These are phyloP conservation scores for Apis mellifera DNA, from an alignment of 1,140 invertebrate species.

Conservation along the genomic window DNA sequence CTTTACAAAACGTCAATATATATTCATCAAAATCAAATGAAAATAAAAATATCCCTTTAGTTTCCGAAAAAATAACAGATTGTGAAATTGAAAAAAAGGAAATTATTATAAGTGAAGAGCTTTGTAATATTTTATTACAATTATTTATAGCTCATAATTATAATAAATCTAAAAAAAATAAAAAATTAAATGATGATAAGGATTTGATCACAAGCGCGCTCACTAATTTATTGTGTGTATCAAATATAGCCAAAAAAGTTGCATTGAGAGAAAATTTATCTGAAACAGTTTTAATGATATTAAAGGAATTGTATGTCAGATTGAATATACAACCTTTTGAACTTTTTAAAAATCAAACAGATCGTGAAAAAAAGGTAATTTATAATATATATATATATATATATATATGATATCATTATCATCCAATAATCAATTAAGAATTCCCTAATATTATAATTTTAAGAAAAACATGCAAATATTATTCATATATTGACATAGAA, in stretches of 20 bases:
- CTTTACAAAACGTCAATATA: slow-evolving; percentile 54
- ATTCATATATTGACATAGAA: neutral
- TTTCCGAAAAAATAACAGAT: slow-evolving; percentile 6
- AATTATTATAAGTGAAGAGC: slow-evolving; percentile 73
- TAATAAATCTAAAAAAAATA: slow-evolving; percentile 69
- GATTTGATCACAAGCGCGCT: slow-evolving; percentile 76
- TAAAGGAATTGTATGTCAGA: slow-evolving; percentile 80
- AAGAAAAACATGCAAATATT: neutral
- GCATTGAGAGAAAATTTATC: slow-evolving; percentile 76
- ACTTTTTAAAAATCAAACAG: slow-evolving; percentile 72
- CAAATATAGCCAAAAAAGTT: slow-evolving; percentile 77
- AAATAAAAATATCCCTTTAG: slow-evolving; percentile 18
- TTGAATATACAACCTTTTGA: slow-evolving; percentile 81
- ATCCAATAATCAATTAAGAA: neutral
- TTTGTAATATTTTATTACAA: slow-evolving; percentile 79
- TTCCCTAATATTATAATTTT: neutral
- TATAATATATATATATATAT: neutral
- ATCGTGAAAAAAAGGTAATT: slow-evolving; percentile 75
- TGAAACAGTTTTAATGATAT: slow-evolving; percentile 72
- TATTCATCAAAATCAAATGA: slow-evolving; percentile 43
- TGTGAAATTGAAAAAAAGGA: slow-evolving; percentile 12
- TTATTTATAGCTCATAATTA: slow-evolving; percentile 79
- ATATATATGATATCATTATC: neutral
- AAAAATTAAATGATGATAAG: slow-evolving; percentile 72
- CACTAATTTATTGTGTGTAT: slow-evolving; percentile 79